Evolutionary conservation across 2,888 invertebrate genomes (phyloP).

Genomic region (Andrena flavipes): DNA sequence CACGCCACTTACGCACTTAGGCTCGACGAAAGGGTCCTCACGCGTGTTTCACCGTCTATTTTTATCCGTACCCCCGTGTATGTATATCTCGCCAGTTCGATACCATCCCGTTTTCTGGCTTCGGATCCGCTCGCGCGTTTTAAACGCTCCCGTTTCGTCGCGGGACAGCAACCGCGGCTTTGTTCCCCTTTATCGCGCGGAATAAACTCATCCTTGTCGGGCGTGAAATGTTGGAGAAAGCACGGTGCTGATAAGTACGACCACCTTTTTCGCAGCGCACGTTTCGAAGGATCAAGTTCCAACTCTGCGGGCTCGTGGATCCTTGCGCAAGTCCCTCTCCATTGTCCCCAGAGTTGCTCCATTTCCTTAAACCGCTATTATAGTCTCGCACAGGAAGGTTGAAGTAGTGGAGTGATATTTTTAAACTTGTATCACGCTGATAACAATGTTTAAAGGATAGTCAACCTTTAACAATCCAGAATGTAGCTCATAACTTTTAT

Average conservation of each 20-base stretch:
- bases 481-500: too few species aligned
- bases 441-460: too few species aligned
- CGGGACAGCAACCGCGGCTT: not conserved
- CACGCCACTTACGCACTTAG: conserved; percentile 80
- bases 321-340: too few species aligned
- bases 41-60: conserved; percentile 71
- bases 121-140: not conserved
- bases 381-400: too few species aligned
- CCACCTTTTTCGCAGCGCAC: not conserved
- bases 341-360: too few species aligned
- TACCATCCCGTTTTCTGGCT: conserved; percentile 46
- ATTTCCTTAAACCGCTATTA: too few species aligned
- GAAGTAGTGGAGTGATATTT: too few species aligned
- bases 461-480: too few species aligned
- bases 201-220: not conserved
- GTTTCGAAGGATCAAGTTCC: not conserved
- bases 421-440: too few species aligned
- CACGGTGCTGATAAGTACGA: not conserved
- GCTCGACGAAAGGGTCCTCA: conserved; percentile 75
- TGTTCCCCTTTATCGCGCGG: not conserved
- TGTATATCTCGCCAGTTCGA: conserved; percentile 35
- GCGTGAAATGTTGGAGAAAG: not conserved
- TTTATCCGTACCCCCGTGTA: conserved; percentile 62
- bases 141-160: not conserved
- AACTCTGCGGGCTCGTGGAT: too few species aligned